These are phyloP conservation scores for Cercopithecus mona DNA, from an alignment of 2,113 vertebrate species.

Conservation along the genomic window DNA sequence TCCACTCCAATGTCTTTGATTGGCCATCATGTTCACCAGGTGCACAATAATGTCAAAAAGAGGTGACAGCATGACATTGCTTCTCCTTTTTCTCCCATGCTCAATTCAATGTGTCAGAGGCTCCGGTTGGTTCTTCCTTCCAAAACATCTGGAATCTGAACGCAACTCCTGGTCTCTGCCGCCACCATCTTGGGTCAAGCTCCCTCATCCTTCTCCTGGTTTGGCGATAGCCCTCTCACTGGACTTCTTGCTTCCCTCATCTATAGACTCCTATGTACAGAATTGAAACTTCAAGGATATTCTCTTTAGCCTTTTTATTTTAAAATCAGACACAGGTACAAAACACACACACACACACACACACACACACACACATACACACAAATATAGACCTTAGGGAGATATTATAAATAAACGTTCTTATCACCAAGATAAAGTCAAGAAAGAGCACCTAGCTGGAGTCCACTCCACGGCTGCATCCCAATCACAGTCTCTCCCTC, in stretches of 20 bases:
- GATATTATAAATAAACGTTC: not conserved
- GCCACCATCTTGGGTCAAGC: no score
- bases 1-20: not conserved
- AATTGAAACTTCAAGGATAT: not conserved
- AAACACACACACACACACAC: no score
- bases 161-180: rapidly evolving
- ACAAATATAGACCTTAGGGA: not conserved
- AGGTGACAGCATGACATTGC: rapidly evolving
- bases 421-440: not conserved
- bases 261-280: not conserved
- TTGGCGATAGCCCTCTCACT: rapidly evolving
- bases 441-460: not conserved
- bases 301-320: not conserved
- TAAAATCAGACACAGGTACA: not conserved
- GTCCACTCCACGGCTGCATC: rapidly evolving
- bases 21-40: not conserved
- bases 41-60: rapidly evolving
- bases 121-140: no score
- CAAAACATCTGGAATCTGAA: rapidly evolving
- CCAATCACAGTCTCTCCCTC: not conserved
- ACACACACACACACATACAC: no score
- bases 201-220: not conserved
- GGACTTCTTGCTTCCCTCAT: not conserved
- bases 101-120: not conserved
- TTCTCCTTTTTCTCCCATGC: not conserved